A percentile compares a stretch with the other conserved stretches of the same genome.
phyloP scores from a whole-genome alignment of 2,113 vertebrate genomes.

The Tringa solitaria region DNA sequence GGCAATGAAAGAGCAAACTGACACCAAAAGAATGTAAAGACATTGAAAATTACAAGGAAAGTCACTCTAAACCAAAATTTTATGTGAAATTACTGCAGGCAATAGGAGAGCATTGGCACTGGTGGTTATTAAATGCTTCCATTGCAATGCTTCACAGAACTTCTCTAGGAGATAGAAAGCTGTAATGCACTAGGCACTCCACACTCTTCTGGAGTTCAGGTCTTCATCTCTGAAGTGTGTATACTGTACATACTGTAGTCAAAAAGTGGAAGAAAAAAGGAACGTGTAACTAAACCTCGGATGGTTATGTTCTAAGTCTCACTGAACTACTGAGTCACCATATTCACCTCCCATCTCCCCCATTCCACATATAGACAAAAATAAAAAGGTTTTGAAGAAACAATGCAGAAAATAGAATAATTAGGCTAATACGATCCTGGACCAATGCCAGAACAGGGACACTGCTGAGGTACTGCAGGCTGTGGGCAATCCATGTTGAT shows the following conservation, averaged over 20 bases:
- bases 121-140: neutral
- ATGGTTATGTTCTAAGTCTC: neutral
- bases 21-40: neutral
- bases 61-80: neutral
- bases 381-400: neutral
- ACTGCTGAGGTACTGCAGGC: neutral
- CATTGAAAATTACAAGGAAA: neutral
- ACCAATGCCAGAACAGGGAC: neutral
- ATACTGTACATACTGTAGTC: neutral
- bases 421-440: neutral
- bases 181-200: neutral
- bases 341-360: fast-evolving
- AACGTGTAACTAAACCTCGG: neutral
- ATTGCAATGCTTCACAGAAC: neutral
- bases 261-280: neutral
- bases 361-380: neutral
- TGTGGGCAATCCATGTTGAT: fast-evolving
- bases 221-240: neutral
- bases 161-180: neutral
- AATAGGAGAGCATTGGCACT: neutral
- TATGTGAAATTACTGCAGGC: neutral
- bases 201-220: neutral
- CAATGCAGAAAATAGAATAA: neutral
- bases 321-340: neutral
- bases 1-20: neutral